Evolutionary conservation across 2,113 vertebrate species (phyloP).

Genomic region (Entelurus aequoreus): DNA sequence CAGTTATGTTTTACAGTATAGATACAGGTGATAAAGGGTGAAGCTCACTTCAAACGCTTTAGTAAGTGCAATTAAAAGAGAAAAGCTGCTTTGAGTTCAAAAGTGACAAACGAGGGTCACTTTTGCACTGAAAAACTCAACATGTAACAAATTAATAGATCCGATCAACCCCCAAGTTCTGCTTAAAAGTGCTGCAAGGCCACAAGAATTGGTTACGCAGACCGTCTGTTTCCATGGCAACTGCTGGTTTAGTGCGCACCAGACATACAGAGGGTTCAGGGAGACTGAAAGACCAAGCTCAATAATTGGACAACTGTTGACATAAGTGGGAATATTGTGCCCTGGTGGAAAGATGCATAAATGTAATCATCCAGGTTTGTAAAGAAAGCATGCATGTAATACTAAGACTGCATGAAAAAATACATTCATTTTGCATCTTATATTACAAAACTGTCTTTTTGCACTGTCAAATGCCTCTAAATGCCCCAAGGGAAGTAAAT

Average conservation of each 20-base stretch:
- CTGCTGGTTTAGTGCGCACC: constrained; percentile 49
- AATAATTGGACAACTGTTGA: neutral
- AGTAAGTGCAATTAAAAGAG: neutral
- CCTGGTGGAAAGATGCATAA: too few species aligned
- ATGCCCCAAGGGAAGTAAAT: too few species aligned
- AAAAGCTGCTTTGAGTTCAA: too few species aligned
- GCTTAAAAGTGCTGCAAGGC: constrained; percentile 42
- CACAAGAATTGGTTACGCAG: constrained; percentile 29
- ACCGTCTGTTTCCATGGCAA: constrained; percentile 69
- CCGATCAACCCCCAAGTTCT: constrained; percentile 30
- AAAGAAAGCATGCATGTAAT: too few species aligned
- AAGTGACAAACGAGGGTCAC: neutral
- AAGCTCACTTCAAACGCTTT: neutral
- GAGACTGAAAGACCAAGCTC: constrained; percentile 11
- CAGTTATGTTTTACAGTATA: neutral
- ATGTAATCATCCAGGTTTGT: too few species aligned
- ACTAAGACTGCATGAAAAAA: too few species aligned
- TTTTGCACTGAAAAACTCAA: too few species aligned
- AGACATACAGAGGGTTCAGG: constrained; percentile 31
- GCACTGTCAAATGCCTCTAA: too few species aligned
- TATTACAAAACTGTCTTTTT: too few species aligned
- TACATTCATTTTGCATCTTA: too few species aligned
- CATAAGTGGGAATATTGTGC: neutral
- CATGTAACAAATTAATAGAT: neutral
- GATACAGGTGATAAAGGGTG: neutral